Conservation (phyloP, 2,113 vertebrate species). For the Promerops cafer region DNA sequence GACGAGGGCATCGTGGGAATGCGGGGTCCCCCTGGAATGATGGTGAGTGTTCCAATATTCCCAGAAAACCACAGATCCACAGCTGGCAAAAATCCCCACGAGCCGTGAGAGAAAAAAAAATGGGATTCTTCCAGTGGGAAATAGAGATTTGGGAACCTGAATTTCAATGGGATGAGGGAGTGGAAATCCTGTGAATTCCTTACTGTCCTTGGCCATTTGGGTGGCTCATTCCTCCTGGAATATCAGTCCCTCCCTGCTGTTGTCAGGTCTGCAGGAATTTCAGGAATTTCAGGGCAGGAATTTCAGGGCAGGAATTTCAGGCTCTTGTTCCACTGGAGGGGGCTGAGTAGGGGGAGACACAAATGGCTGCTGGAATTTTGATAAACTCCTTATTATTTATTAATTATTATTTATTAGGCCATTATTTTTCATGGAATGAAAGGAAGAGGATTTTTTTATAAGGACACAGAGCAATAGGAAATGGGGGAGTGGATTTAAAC, state of each 20-base stretch:
- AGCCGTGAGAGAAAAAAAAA: rapidly evolving
- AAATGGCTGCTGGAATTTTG: background rate
- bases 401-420: background rate
- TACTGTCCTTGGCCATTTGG: background rate
- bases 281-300: background rate
- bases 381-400: background rate
- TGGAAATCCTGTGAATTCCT: background rate
- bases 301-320: background rate
- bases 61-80: rapidly evolving
- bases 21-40: conserved; percentile 66
- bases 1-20: conserved; percentile 73
- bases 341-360: background rate
- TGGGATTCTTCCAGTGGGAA: background rate
- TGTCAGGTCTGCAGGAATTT: background rate
- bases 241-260: background rate
- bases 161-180: background rate
- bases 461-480: rapidly evolving
- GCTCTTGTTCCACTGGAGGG: background rate
- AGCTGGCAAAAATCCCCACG: background rate
- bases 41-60: conserved; percentile 62
- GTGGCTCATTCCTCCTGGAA: background rate
- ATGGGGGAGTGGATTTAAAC: background rate
- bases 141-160: background rate
- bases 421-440: background rate
- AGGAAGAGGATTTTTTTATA: background rate